Evolutionary conservation across 2,888 invertebrate genomes (phyloP), one percentile per base, ranked within the genome.

Genomic region (Pandemis corylana): DNA sequence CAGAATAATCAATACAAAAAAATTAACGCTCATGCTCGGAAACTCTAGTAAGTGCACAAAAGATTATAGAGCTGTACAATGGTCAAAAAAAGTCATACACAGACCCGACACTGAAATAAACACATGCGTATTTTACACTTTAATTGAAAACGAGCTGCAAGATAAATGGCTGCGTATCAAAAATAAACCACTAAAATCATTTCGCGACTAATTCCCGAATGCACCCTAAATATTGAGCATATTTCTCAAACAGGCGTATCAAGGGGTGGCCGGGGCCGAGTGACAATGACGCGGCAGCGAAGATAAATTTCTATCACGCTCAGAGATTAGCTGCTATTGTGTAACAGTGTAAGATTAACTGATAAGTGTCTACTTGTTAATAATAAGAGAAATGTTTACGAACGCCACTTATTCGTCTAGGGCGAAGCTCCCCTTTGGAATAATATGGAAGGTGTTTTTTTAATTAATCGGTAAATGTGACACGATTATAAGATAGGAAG

Each of bases 301-400:
- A 93, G 93, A 93, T 93, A 92, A 92, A 93, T 93, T 92, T 89
- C 89, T 92, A 87, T 93, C 93, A 89, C 93, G 91, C 89, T 87
- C 84, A 84, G 86, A 90, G 94, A 94, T 94, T 94, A 94, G 91
- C 89, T 77, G 77, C 85, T 82, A 92, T 94, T 94, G 94, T 93
- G 83, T 80, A 81, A 83, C 87, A 83, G 92, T 90, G 92, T 90
- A 92, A 94, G 94, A 94, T 94, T 93, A 93, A 92, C 90, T 91
- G 94, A 94, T 94, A 94, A 93, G 93, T 93, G 91, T 90, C 88
- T 89, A 80, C 89, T 90, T 85, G 90, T 89, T 92, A 93, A 93
- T 93, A 93, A 93, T 93, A 94, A 90, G 80, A 87, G 82, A 82
- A 83, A 90, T 92, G 91, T 92, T 91, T 91, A 82, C 79, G 75